Percentiles rank a stretch among this genome's conserved stretches.
Evolutionary conservation across 2,888 invertebrate genomes (phyloP).

Genomic region (Brachyptera putata): DNA sequence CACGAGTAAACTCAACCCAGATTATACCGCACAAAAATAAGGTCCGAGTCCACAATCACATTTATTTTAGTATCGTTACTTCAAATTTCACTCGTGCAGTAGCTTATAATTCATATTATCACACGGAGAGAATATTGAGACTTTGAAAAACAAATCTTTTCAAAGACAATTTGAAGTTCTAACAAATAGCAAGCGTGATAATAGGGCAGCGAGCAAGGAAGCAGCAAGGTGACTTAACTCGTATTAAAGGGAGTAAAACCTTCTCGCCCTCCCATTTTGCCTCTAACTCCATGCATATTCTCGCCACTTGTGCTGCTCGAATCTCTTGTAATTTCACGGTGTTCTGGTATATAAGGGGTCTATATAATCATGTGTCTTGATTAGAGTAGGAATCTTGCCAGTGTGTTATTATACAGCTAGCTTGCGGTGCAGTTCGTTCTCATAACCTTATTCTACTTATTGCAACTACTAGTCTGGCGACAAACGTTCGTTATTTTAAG

Average conservation of each 20-base stretch:
- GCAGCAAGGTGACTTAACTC: background rate
- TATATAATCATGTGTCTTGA: slow-evolving; percentile 48
- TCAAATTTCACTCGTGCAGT: too few species aligned
- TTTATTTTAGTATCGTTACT: too few species aligned
- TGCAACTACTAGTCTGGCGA: too few species aligned
- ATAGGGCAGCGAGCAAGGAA: background rate
- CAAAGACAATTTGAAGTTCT: background rate
- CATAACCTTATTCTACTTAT: slow-evolving; percentile 16
- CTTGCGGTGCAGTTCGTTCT: slow-evolving; percentile 18
- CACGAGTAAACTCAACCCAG: too few species aligned
- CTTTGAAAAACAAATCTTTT: slow-evolving; percentile 16
- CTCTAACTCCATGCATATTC: slow-evolving; percentile 13
- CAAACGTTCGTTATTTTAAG: too few species aligned
- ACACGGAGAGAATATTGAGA: too few species aligned
- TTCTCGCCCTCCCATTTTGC: slow-evolving; percentile 13
- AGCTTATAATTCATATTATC: too few species aligned
- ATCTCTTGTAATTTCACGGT: slow-evolving; percentile 28
- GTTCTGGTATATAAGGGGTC: slow-evolving; percentile 37
- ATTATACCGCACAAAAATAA: too few species aligned
- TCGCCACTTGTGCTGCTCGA: slow-evolving; percentile 12
- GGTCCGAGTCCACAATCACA: too few species aligned
- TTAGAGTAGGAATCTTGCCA: slow-evolving; percentile 38
- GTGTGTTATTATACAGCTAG: slow-evolving; percentile 22
- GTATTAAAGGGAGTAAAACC: slow-evolving; percentile 3
- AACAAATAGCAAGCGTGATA: background rate